Conservation (phyloP, 2,888 invertebrate genomes). For the Euplexia lucipara region DNA sequence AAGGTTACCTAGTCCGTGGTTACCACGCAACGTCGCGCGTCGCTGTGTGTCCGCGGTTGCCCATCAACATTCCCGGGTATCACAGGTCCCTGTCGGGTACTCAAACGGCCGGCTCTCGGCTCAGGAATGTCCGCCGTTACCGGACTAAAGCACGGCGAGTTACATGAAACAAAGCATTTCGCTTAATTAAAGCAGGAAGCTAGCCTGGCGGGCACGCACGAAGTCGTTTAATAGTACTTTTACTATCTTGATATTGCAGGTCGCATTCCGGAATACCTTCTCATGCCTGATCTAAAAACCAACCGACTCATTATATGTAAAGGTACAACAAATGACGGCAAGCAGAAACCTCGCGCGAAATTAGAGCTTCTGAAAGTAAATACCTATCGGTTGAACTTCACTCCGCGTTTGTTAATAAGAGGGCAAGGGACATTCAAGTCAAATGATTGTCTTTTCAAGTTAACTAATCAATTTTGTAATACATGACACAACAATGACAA, state of each 20-base stretch:
- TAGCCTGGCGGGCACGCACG: background rate
- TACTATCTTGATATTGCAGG: background rate
- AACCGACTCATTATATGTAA: too few relatives aligned
- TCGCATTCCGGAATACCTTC: background rate
- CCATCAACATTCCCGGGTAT: constrained; percentile 16
- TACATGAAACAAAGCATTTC: background rate
- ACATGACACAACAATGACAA: too few relatives aligned
- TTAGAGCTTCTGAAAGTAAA: too few relatives aligned
- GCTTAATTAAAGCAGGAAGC: background rate
- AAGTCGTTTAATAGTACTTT: background rate
- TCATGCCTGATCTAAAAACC: background rate
- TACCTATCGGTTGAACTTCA: too few relatives aligned
- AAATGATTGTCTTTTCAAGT: background rate
- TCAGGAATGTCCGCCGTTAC: constrained; percentile 15
- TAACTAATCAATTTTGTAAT: background rate
- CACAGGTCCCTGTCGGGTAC: background rate
- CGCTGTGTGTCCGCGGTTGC: background rate
- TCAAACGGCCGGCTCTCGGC: background rate
- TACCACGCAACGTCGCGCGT: too few relatives aligned
- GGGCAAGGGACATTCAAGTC: background rate
- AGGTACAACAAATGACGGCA: too few relatives aligned
- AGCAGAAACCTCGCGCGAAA: too few relatives aligned
- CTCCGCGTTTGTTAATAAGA: too few relatives aligned
- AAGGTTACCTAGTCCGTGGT: too few relatives aligned
- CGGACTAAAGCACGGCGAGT: background rate